phyloP scores from a whole-genome alignment of 1,140 invertebrate genomes.

The Bombus balteatus region DNA sequence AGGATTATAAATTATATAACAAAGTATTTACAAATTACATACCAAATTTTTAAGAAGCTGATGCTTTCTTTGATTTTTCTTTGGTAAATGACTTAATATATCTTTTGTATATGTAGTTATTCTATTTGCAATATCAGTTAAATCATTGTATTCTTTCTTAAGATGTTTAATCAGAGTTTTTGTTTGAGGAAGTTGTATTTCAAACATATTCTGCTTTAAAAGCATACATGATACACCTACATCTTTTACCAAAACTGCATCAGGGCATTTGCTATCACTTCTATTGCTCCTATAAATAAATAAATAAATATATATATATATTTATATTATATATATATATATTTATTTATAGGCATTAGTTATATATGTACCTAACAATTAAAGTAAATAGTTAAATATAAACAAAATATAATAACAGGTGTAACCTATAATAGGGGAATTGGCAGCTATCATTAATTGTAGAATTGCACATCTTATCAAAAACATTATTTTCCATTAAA shows the following conservation, averaged over 20 bases:
- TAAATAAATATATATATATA: too few species aligned
- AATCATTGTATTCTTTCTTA: slow-evolving; percentile 62
- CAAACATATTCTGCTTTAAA: slow-evolving; percentile 3
- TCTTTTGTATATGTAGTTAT: slow-evolving; percentile 64
- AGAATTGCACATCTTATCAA: slow-evolving; percentile 27
- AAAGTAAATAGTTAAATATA: not conserved
- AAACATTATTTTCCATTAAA: slow-evolving; percentile 15
- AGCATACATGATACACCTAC: slow-evolving; percentile 62
- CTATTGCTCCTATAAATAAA: slow-evolving; percentile 40
- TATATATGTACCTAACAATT: not conserved
- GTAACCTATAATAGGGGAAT: slow-evolving; percentile 67
- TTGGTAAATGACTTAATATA: slow-evolving; percentile 50
- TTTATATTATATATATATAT: too few species aligned
- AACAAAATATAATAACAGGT: not conserved
- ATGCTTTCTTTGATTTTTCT: slow-evolving; percentile 39
- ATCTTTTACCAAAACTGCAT: slow-evolving; percentile 66
- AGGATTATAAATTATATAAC: not conserved
- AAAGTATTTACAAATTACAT: slow-evolving; percentile 11
- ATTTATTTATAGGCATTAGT: too few species aligned
- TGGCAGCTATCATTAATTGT: slow-evolving; percentile 43
- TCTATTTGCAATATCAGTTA: slow-evolving; percentile 61
- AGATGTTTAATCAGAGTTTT: slow-evolving; percentile 47
- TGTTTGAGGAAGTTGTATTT: slow-evolving; percentile 12
- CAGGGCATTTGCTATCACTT: not conserved
- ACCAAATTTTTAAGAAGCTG: slow-evolving; percentile 36